Evolutionary conservation across 2,113 vertebrate genomes (phyloP), one percentile per base, ranked within the genome.

Genomic region (Toxostoma redivivum): DNA sequence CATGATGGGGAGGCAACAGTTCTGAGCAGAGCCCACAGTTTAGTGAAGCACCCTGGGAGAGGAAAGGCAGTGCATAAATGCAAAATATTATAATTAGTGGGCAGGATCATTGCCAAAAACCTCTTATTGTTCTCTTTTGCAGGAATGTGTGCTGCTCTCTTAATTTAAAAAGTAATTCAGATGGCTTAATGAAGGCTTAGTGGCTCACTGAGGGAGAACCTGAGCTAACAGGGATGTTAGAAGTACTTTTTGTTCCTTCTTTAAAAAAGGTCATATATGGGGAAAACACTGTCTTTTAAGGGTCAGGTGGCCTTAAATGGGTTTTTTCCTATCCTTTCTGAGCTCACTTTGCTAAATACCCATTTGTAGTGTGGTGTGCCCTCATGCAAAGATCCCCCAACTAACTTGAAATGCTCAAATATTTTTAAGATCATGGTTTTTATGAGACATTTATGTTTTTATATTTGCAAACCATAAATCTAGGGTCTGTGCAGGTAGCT

Each of bases 121-220:
- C 66, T 91, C 51, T 90, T 79, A 56, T 23, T 86, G 33, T 90
- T 90, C 80, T 95, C 0, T 0, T 73, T 70, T 37, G 24, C 58
- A 94, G 76, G 22, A 90, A 94, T 10, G 3, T 56, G 60, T 94
- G 58, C 58, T 2, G 4, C 51, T 67, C 28, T 73, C 64, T 66
- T 93, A 93, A 94, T 94, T 94, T 92, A 62, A 83, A 93, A 92
- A 71, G 71, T 80, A 88, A 81, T 94, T 92, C 47, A 45, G 30
- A 38, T 81, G 67, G 64, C 58, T 90, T 91, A 93, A 47, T 82
- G 74, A 80, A 73, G 73, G 53, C 44, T 94, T 94, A 85, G 60
- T 82, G 84, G 25, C 45, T 95, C 62, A 72, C 21, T 48, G 30
- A 79, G 17, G 48, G 53, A 89, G 45, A 91, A 30, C 42, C 13